These are phyloP conservation scores for Drosophila mulleri DNA, from an alignment of 2,888 invertebrate genomes.

Conservation along the genomic window DNA sequence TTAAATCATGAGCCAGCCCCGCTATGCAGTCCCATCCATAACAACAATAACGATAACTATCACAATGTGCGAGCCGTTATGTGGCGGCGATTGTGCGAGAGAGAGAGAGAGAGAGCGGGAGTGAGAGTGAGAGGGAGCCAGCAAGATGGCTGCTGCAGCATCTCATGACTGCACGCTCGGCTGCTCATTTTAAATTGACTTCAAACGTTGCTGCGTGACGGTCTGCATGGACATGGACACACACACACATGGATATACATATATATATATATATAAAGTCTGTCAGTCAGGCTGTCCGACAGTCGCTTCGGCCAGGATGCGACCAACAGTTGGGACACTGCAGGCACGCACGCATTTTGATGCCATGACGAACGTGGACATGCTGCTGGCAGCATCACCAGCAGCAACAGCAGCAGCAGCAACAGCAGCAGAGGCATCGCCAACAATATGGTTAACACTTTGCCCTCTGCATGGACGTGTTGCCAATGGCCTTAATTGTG, in stretches of 20 bases:
- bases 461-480: slow-evolving; percentile 42
- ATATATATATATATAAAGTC: neutral
- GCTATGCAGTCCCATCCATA: slow-evolving; percentile 49
- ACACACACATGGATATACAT: neutral
- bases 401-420: neutral
- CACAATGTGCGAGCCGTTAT: slow-evolving; percentile 18
- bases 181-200: slow-evolving; percentile 81
- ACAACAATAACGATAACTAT: slow-evolving; percentile 71
- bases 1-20: slow-evolving; percentile 66
- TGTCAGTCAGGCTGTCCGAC: neutral
- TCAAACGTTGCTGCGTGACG: slow-evolving; percentile 81
- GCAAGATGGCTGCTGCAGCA: slow-evolving; percentile 33
- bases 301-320: slow-evolving; percentile 7
- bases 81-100: neutral
- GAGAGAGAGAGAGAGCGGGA: neutral
- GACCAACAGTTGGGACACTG: slow-evolving; percentile 39
- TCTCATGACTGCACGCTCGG: slow-evolving; percentile 80
- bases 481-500: slow-evolving; percentile 67
- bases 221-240: slow-evolving; percentile 74
- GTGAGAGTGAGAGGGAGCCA: neutral
- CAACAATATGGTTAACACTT: slow-evolving; percentile 73
- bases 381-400: slow-evolving; percentile 33
- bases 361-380: slow-evolving; percentile 74
- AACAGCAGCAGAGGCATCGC: slow-evolving; percentile 18
- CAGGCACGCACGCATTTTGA: slow-evolving; percentile 74